phyloP scores from a whole-genome alignment of 2,113 vertebrate species.

The Pterocles burchelli region DNA sequence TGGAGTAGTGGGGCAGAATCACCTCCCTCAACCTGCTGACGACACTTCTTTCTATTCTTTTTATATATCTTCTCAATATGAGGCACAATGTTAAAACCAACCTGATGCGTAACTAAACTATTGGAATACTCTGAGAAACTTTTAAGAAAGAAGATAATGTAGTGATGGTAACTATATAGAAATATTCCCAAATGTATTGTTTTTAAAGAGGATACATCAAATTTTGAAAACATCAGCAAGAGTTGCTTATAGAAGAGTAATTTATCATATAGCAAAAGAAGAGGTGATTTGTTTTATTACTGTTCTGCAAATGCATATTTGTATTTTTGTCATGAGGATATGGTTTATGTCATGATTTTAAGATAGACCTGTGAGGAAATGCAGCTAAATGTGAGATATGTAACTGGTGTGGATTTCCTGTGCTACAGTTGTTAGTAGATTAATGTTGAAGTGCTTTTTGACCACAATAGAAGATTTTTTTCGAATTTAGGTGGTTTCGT shows the following conservation, averaged over 20 bases:
- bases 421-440: not conserved
- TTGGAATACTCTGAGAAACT: not conserved
- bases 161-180: not conserved
- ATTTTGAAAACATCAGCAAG: not conserved
- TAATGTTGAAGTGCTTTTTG: not conserved
- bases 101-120: not conserved
- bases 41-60: not conserved
- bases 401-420: not conserved
- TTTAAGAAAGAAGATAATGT: not conserved
- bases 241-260: not conserved
- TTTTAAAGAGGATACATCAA: not conserved
- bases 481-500: not conserved
- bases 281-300: not conserved
- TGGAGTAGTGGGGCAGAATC: not conserved
- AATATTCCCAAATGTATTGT: not conserved
- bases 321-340: not conserved
- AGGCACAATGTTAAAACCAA: not conserved
- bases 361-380: not conserved
- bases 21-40: accelerated
- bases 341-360: not conserved
- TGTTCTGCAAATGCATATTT: not conserved
- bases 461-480: not conserved
- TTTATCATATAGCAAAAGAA: not conserved
- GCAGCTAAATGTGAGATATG: not conserved
- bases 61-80: not conserved